These are phyloP conservation scores for Pseudocheirus occidentalis DNA, from an alignment of 2,797 vertebrate species.

Conservation along the genomic window DNA sequence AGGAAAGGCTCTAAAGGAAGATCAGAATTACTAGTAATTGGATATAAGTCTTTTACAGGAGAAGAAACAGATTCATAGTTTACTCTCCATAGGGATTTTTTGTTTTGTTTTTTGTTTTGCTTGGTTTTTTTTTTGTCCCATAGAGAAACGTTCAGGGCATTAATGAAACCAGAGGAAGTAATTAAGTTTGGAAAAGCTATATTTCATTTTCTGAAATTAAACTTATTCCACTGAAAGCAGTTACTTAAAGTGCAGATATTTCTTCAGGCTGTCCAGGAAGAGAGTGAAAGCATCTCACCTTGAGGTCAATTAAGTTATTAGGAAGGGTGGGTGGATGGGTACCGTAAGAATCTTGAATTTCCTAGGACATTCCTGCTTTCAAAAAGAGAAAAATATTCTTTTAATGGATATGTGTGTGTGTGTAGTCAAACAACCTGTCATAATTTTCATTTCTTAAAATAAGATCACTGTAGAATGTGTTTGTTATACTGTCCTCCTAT, in stretches of 20 bases:
- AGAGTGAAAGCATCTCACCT: not conserved
- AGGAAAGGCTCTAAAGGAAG: not conserved
- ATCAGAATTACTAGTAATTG: not conserved
- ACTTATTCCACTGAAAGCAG: not conserved
- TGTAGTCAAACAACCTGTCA: not conserved
- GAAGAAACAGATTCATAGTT: not conserved
- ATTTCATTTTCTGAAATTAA: not conserved
- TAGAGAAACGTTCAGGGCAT: not conserved
- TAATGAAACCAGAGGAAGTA: not conserved
- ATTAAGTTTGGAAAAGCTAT: not conserved
- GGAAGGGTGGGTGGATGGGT: not conserved
- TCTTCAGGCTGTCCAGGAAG: not conserved
- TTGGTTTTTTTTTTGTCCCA: not conserved
- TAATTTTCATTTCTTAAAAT: not conserved
- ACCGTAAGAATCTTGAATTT: not conserved
- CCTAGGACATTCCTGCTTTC: not conserved
- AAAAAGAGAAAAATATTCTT: not conserved
- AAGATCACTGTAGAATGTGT: not conserved
- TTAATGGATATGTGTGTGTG: no score
- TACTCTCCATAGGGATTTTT: not conserved
- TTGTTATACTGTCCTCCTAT: not conserved
- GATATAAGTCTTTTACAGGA: not conserved
- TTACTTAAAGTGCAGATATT: not conserved
- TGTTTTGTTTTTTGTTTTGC: not conserved
- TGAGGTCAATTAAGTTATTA: not conserved